These are phyloP conservation scores for Hydriomena furcata DNA, from an alignment of 2,888 invertebrate species.

Conservation along the genomic window DNA sequence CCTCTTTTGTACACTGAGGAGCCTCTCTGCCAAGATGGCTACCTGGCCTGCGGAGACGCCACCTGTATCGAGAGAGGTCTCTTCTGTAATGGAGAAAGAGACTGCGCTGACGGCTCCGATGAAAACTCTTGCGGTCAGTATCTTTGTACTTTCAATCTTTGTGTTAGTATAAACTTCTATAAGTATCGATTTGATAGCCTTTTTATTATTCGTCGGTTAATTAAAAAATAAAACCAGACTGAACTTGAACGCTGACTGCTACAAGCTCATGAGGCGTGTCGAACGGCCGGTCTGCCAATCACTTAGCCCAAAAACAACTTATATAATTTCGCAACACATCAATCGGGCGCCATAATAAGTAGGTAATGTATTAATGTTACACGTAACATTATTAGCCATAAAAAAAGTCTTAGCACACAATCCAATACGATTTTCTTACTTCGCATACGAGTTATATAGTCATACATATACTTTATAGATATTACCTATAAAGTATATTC, in stretches of 20 bases:
- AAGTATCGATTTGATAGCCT: no score
- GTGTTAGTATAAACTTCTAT: no score
- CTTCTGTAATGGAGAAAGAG: slow-evolving; percentile 96
- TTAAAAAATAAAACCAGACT: slow-evolving; percentile 43
- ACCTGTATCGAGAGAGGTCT: slow-evolving; percentile 94
- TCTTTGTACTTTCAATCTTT: no score
- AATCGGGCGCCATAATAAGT: slow-evolving; percentile 50
- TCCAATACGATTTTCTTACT: no score
- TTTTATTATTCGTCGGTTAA: neutral
- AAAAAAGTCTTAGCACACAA: no score
- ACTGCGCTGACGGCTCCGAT: slow-evolving; percentile 94
- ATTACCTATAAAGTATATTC: no score
- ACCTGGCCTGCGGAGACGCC: slow-evolving; percentile 93
- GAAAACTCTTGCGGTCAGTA: slow-evolving; percentile 95
- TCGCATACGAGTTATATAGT: no score
- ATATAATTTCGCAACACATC: slow-evolving; percentile 57
- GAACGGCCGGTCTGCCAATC: slow-evolving; percentile 67
- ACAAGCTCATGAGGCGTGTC: slow-evolving; percentile 58
- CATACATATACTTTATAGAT: no score
- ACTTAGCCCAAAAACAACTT: slow-evolving; percentile 73
- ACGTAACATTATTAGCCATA: neutral
- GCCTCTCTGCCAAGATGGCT: slow-evolving; percentile 94
- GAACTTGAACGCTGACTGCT: slow-evolving; percentile 59
- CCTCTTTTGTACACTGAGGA: slow-evolving; percentile 95
- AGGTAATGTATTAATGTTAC: neutral